These are phyloP conservation scores for Drosophila algonquin DNA, from an alignment of 2,888 invertebrate species.

Conservation along the genomic window DNA sequence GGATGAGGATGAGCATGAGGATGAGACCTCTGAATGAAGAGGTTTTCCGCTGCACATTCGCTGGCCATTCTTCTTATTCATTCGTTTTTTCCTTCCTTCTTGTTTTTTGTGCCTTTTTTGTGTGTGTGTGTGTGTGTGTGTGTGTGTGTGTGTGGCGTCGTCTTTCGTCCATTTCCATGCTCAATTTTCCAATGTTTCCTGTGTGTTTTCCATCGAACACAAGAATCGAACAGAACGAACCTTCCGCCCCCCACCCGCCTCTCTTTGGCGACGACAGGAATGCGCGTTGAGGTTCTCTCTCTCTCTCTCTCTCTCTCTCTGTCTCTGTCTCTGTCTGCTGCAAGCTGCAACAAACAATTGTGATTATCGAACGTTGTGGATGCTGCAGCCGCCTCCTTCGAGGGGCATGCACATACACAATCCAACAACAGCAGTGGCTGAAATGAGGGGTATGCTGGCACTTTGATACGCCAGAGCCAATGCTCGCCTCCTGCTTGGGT, in stretches of 20 bases:
- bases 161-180: constrained; percentile 79
- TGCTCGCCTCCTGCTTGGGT: too few species aligned
- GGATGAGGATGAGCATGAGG: constrained; percentile 11
- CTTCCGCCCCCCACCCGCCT: constrained; percentile 4
- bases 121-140: background rate
- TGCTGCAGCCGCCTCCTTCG: constrained; percentile 9
- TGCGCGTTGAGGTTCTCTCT: constrained; percentile 57
- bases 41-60: constrained; percentile 75
- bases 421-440: too few species aligned
- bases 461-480: background rate
- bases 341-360: constrained; percentile 78
- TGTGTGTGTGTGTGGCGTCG: constrained; percentile 59
- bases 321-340: too few species aligned
- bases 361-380: constrained; percentile 71
- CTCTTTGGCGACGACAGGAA: constrained; percentile 25
- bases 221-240: constrained; percentile 37
- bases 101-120: constrained; percentile 19
- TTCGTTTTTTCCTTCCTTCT: constrained; percentile 38
- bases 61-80: constrained; percentile 51
- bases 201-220: constrained; percentile 60
- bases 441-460: background rate
- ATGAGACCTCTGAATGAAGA: constrained; percentile 70
- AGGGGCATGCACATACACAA: background rate
- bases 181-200: constrained; percentile 80
- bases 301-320: too few species aligned